Percentiles rank a stretch among this genome's conserved stretches.
Conservation (phyloP, 2,113 vertebrate genomes). For the Cyanoramphus novaezelandiae region DNA sequence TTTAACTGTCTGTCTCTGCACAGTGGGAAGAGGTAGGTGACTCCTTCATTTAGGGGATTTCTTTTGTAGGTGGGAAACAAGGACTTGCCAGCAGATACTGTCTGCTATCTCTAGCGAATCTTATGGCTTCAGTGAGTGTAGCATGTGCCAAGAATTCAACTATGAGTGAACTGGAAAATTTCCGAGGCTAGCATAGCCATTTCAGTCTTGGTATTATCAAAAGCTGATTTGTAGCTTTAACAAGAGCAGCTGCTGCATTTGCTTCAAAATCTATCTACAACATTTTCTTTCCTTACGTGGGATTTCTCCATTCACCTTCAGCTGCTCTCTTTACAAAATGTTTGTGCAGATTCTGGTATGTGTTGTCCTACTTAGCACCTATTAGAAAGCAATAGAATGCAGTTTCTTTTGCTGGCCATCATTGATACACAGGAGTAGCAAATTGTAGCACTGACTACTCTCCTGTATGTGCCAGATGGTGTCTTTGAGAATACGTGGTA, state of each 20-base stretch:
- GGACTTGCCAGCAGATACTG: neutral
- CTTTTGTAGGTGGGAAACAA: neutral
- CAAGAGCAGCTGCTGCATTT: neutral
- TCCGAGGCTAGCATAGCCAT: neutral
- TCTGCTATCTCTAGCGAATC: neutral
- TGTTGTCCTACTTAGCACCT: neutral
- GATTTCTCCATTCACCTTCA: neutral
- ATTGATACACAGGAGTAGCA: neutral
- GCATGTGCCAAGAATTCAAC: neutral
- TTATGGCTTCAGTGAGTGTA: neutral
- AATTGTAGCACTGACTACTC: neutral
- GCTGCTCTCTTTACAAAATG: neutral
- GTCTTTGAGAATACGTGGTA: neutral
- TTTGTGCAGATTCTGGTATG: neutral
- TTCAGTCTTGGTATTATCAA: constrained; percentile 15
- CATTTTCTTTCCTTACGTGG: neutral
- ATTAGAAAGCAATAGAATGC: neutral
- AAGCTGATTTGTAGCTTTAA: constrained; percentile 50
- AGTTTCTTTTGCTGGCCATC: neutral
- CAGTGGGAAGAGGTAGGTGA: neutral
- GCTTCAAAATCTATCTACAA: neutral
- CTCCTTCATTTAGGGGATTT: constrained; percentile 12
- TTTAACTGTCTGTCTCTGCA: neutral
- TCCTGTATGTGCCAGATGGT: constrained; percentile 31
- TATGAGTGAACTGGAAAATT: neutral